Percentiles rank a stretch among this genome's conserved stretches.
phyloP scores from a whole-genome alignment of 2,888 invertebrate genomes.

The Eumacrocentrus americanus region DNA sequence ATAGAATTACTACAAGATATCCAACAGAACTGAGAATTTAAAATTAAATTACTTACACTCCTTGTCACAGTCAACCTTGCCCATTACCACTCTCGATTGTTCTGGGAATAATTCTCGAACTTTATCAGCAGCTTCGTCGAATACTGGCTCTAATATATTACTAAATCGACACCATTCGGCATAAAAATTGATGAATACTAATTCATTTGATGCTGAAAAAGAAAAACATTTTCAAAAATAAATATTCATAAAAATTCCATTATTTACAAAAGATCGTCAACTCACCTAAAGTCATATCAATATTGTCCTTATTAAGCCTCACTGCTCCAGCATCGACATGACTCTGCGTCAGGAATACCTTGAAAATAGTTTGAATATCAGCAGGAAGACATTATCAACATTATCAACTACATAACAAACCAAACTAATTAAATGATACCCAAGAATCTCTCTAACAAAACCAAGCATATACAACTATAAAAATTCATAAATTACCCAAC shows the following conservation, averaged over 20 bases:
- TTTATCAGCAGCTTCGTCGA: conserved; percentile 93
- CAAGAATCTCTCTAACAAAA: too few species aligned
- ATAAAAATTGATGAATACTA: conserved; percentile 98
- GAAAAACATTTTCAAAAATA: background rate
- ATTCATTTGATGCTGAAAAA: conserved; percentile 88
- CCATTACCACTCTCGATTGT: conserved; percentile 87
- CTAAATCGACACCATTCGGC: conserved; percentile 99
- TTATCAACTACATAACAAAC: background rate
- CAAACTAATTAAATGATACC: background rate
- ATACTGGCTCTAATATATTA: conserved; percentile 94
- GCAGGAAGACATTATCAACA: background rate
- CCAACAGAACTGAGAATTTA: background rate
- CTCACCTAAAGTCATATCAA: conserved; percentile 86
- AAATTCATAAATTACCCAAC: too few species aligned
- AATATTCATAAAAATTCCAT: background rate
- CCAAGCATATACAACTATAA: too few species aligned
- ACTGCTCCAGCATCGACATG: conserved; percentile 83
- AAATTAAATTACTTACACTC: conserved; percentile 69
- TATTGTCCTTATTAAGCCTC: conserved; percentile 78
- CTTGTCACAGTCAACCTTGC: conserved; percentile 95
- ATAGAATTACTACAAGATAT: too few species aligned
- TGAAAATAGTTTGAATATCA: background rate
- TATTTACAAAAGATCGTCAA: conserved; percentile 25
- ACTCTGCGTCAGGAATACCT: conserved; percentile 62
- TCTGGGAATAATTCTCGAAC: conserved; percentile 80